Evolutionary conservation across 2,797 vertebrate species (phyloP).

Genomic region (Enteromius fasciolatus): DNA sequence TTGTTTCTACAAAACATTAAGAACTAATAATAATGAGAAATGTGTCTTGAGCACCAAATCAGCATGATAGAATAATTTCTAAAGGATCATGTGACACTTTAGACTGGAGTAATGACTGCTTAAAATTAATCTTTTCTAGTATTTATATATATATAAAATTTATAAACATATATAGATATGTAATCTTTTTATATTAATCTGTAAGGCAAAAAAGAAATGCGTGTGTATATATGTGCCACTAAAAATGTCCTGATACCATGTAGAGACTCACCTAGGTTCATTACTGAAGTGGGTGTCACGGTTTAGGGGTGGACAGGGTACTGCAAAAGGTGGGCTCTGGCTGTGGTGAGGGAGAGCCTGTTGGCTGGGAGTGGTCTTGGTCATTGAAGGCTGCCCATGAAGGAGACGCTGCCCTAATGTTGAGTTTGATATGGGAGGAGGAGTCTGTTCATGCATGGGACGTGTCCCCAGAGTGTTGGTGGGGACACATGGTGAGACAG

Average conservation of each 20-base stretch:
- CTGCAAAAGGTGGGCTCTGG: conserved; percentile 81
- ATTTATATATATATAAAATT: background rate
- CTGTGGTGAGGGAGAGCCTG: conserved; percentile 68
- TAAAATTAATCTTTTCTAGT: background rate
- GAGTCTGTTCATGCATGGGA: conserved; percentile 72
- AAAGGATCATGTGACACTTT: background rate
- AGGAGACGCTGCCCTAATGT: conserved; percentile 62
- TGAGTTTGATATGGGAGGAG: conserved; percentile 65
- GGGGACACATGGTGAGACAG: conserved; percentile 82
- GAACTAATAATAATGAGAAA: background rate
- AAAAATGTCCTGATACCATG: background rate
- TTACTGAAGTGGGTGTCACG: conserved; percentile 84
- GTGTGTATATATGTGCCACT: too few relatives aligned
- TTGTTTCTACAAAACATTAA: background rate
- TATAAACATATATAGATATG: background rate
- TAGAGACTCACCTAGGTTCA: conserved; percentile 86
- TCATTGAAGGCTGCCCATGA: conserved; percentile 67
- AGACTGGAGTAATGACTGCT: background rate
- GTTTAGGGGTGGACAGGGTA: conserved; percentile 84
- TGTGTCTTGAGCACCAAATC: background rate
- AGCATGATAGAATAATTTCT: background rate
- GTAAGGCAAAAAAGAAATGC: background rate
- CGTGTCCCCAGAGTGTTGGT: conserved; percentile 73
- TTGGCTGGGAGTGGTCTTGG: conserved; percentile 63
- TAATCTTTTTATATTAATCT: background rate